Base-by-base conservation (phyloP, 92 coral and sea anemone species). In the Plumapathes pennacea region DNA sequence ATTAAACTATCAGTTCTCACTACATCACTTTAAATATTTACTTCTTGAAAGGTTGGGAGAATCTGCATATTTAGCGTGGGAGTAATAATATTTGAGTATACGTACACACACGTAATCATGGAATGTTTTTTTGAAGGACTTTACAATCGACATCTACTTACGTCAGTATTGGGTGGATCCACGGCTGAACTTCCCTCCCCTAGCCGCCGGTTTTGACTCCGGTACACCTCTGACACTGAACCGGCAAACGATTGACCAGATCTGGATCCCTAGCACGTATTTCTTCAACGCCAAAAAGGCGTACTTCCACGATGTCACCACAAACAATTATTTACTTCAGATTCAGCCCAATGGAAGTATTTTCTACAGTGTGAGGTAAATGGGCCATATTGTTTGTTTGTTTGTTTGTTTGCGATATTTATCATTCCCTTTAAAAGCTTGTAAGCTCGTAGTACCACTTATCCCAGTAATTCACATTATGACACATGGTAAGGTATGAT, bases 201-300 rank as follows among this genome's bases (percentile, higher is more conserved):
- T 58, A 4, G 45, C 61, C 10, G 20, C 64, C 6, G 40, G 81
- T 6, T 71, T 67, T 21, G 82, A 92, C 25, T 33, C 64, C 0
- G 49, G 69, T 25, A 67, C 57, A 18, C 32, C 38, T 19, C 29
- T 92, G 17, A 92, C 98, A 29, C 66, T 92, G 34, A 92, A 89
- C 48, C 71, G 98, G 42, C 94, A 92, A 73, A 92, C 96, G 1
- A 84, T 89, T 26, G 83, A 92, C 5, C 85, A 92, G 66, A 92
- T 92, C 1, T 92, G 98, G 98, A 84, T 92, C 23, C 98, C 98
- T 38, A 92, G 98, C 54, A 92, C 98, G 11, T 92, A 92, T 24
- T 92, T 92, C 66, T 88, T 92, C 67, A 89, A 89, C 53, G 96
- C 96, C 24, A 92, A 92, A 71, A 92, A 88, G 67, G 98, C 98